These are phyloP conservation scores for Ophion costatus DNA, from an alignment of 2,888 invertebrate genomes.

Conservation along the genomic window DNA sequence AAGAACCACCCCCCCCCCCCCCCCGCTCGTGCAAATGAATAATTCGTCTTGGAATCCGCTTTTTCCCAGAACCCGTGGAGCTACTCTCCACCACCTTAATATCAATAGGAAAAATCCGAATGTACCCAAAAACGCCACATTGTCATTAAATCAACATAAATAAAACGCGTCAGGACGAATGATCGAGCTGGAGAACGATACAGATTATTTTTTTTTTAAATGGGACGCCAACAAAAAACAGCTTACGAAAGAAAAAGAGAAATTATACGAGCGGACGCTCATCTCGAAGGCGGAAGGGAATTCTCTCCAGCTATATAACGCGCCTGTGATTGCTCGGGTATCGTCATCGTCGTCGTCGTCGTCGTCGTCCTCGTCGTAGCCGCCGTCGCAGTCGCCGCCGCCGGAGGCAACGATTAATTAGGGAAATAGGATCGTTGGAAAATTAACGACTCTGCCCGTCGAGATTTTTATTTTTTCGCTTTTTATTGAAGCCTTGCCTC, in stretches of 20 bases:
- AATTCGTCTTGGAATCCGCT: too few species aligned
- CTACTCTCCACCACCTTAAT: too few species aligned
- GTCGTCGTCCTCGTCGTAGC: background rate
- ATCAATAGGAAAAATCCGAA: too few species aligned
- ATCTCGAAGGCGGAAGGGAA: constrained; percentile 59
- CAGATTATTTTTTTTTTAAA: background rate
- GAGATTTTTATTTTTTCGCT: constrained; percentile 14
- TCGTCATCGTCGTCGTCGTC: constrained; percentile 27
- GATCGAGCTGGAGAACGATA: too few species aligned
- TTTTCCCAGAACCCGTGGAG: too few species aligned
- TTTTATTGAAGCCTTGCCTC: background rate
- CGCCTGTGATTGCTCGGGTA: constrained; percentile 21
- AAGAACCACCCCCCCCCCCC: too few species aligned
- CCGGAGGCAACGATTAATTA: constrained; percentile 62
- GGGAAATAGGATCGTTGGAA: constrained; percentile 49
- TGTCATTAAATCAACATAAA: too few species aligned
- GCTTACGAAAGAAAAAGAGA: constrained; percentile 24
- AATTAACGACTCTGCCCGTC: constrained; percentile 45
- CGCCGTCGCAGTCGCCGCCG: background rate
- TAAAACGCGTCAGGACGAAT: too few species aligned
- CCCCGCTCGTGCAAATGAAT: too few species aligned
- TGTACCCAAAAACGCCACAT: too few species aligned
- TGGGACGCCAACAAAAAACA: constrained; percentile 9
- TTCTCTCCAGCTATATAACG: constrained; percentile 2
- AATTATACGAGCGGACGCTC: constrained; percentile 27